Conservation (phyloP, 2,113 vertebrate genomes). For the Scatophagus argus region DNA sequence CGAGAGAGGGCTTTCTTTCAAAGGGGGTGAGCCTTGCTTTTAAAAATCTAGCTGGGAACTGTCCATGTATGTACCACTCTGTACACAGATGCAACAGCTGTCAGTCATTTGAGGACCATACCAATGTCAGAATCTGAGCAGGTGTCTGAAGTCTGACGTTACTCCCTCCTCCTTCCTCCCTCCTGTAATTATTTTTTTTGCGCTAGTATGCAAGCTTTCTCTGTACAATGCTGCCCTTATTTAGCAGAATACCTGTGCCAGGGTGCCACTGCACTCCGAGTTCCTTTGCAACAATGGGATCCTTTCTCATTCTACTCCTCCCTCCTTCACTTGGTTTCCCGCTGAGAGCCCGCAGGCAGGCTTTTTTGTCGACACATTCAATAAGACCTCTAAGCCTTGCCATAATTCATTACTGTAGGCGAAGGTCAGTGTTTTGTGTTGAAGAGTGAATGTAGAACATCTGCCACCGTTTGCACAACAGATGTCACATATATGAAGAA, state of each 20-base stretch:
- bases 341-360: slow-evolving; percentile 56
- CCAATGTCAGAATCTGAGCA: slow-evolving; percentile 59
- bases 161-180: background rate
- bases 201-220: slow-evolving; percentile 47
- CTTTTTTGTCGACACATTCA: slow-evolving; percentile 60
- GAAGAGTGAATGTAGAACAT: slow-evolving; percentile 35
- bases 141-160: slow-evolving; percentile 63
- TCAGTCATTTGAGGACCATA: slow-evolving; percentile 20
- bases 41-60: background rate
- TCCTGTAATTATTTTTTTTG: slow-evolving; percentile 52
- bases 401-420: slow-evolving; percentile 53
- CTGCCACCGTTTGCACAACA: background rate
- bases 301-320: slow-evolving; percentile 76
- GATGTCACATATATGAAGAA: slow-evolving; percentile 17
- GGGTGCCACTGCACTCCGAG: slow-evolving; percentile 70
- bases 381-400: slow-evolving; percentile 47
- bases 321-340: slow-evolving; percentile 64
- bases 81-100: slow-evolving; percentile 11
- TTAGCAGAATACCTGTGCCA: slow-evolving; percentile 85
- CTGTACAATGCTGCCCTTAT: slow-evolving; percentile 81
- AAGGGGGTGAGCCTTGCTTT: too few species aligned
- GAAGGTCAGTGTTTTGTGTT: slow-evolving; percentile 52
- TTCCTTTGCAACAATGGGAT: slow-evolving; percentile 80
- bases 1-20: too few species aligned
- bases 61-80: background rate